phyloP scores from a whole-genome alignment of 1,140 invertebrate species.

The Eriosoma lanigerum region DNA sequence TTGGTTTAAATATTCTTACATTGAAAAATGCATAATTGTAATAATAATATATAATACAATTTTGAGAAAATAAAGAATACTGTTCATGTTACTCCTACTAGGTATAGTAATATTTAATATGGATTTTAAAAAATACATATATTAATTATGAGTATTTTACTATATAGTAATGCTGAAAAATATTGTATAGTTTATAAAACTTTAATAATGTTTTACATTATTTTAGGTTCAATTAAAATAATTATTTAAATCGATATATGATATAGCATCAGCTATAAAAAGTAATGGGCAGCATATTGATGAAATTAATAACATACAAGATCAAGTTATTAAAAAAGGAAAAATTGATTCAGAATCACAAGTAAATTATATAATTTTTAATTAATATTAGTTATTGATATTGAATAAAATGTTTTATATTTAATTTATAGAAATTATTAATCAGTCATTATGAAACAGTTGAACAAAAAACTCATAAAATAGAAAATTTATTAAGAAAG shows the following conservation, averaged over 20 bases:
- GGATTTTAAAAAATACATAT: too few relatives aligned
- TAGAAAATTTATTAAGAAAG: constrained; percentile 79
- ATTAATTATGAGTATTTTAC: too few relatives aligned
- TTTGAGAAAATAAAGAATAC: too few relatives aligned
- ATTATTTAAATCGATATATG: constrained; percentile 55
- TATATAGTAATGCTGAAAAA: too few relatives aligned
- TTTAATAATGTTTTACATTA: too few relatives aligned
- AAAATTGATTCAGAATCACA: constrained; percentile 66
- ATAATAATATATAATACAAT: too few relatives aligned
- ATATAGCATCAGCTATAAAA: constrained; percentile 76
- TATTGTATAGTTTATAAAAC: too few relatives aligned
- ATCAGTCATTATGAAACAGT: constrained; percentile 80
- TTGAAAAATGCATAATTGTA: too few relatives aligned
- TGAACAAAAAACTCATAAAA: constrained; percentile 76
- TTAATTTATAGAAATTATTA: constrained; percentile 70
- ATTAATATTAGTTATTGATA: too few relatives aligned
- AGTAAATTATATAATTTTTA: constrained; percentile 56
- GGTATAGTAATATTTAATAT: too few relatives aligned
- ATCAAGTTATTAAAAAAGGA: constrained; percentile 70
- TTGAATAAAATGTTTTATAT: background rate
- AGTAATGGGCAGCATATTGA: constrained; percentile 78
- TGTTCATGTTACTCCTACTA: too few relatives aligned
- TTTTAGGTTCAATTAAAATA: background rate
- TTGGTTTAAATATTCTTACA: background rate
- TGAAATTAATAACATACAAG: constrained; percentile 77